Evolutionary conservation across 2,113 vertebrate species (phyloP).

Genomic region (Sprattus sprattus): DNA sequence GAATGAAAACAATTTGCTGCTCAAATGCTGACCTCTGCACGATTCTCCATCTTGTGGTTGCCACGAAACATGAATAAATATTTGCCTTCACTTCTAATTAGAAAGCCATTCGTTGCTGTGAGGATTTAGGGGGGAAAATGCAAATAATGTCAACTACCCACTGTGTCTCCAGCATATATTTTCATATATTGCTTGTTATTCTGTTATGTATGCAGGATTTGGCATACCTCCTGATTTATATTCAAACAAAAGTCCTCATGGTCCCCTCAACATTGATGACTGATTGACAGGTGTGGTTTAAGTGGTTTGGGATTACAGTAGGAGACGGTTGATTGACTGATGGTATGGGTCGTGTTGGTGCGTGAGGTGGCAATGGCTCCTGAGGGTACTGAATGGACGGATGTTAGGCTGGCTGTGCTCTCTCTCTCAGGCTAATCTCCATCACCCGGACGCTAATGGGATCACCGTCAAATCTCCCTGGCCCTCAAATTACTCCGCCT

Average conservation of each 20-base stretch:
- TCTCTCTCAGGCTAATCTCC: not conserved
- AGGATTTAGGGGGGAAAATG: not conserved
- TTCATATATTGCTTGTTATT: not conserved
- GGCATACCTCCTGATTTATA: not conserved
- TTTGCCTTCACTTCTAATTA: constrained; percentile 1
- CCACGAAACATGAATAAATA: not conserved
- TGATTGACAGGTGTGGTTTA: not conserved
- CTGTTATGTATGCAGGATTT: not conserved
- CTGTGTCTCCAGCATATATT: not conserved
- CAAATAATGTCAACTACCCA: not conserved
- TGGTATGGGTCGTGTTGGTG: not conserved
- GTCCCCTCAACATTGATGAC: not conserved
- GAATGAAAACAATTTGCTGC: not conserved
- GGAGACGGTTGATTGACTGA: not conserved
- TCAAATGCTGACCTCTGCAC: constrained; percentile 1
- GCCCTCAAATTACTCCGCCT: not conserved
- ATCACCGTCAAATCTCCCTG: constrained; percentile 8
- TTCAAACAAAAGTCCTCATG: not conserved
- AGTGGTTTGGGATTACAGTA: not conserved
- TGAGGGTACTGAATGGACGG: not conserved
- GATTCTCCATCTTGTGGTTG: not conserved
- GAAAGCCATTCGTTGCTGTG: not conserved
- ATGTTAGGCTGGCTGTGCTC: not conserved
- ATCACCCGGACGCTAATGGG: constrained; percentile 5
- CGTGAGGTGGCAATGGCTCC: not conserved